These are phyloP conservation scores for Ciconia boyciana DNA, from an alignment of 2,113 vertebrate genomes.

Conservation along the genomic window DNA sequence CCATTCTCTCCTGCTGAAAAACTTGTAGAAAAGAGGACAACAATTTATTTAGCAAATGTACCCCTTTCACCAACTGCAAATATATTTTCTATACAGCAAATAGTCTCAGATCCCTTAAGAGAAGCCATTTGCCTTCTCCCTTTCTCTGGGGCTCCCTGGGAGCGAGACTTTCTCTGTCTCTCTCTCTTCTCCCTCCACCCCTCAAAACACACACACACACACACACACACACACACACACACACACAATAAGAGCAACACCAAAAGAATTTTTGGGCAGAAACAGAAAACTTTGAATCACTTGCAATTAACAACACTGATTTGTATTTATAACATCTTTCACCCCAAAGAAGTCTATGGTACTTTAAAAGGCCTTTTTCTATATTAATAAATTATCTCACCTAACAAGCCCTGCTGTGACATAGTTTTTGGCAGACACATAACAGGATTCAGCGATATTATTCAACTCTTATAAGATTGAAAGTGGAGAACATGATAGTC, in stretches of 20 bases:
- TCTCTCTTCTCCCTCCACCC: neutral
- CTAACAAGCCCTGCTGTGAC: neutral
- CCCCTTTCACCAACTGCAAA: neutral
- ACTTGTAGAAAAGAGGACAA: neutral
- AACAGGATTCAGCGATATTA: neutral
- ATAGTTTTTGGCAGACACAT: neutral
- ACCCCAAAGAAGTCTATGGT: neutral
- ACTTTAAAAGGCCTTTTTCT: neutral
- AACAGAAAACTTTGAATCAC: neutral
- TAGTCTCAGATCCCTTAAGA: neutral
- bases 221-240: neutral
- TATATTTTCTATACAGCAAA: neutral
- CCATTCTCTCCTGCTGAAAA: neutral
- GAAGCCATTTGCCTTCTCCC: neutral
- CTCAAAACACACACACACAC: neutral
- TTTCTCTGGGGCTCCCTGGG: neutral
- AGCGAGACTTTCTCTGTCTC: neutral
- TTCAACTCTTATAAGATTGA: neutral
- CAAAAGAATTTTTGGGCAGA: neutral
- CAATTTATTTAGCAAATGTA: conserved; percentile 1
- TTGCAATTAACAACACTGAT: neutral
- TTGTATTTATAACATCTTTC: neutral
- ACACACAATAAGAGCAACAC: neutral
- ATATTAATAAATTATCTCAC: neutral
- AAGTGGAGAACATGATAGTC: neutral